Base-by-base conservation (phyloP, 2,888 invertebrate species). In the Eudemis profundana region DNA sequence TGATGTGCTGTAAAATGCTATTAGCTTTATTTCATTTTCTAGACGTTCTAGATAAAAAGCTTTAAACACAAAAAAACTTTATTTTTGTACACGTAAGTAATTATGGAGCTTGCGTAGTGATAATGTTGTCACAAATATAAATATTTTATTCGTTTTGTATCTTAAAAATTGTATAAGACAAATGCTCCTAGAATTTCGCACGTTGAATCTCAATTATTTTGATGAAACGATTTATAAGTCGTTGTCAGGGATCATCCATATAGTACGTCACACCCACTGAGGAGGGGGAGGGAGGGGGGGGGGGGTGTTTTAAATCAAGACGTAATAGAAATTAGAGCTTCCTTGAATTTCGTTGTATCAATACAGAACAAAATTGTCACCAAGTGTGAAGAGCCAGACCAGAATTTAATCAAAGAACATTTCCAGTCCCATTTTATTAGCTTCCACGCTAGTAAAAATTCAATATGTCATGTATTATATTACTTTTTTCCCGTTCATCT, bases 61-160 rank as follows among this genome's bases (percentile, higher is more conserved):
- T 78, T 79, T 79, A 79, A 78, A 61, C 59, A 27, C 40, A 49
- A 33, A 62, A 57, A 49, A 65, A 33, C 51, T 65, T 40, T 69
- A 47, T 50, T 65, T 68, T 40, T 63, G 53, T 53, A 69, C 57
- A 62, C 61, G 63, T 72, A 71, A 51, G 50, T 44, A 51, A 17
- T 50, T 46, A 51, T 33, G 61, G 63, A 47, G 50, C 63, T 60
- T 63, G 19, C 42, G 42, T 63, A 66, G 73, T 72, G 68, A 74
- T 73, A 68, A 59, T 19, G 66, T 67, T 68, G 76, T 79, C 78
- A 76, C 77, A 78, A 44, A 33, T 51, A 53, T 4, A 44, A 61
- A 44, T 61, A 33, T 29, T 2, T 4, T 5, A 40, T 27, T 53
- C 15, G 40, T 23, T 40, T 17, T 53, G 23, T 23, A 23, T 5